phyloP scores from a whole-genome alignment of 2,113 vertebrate species.

The Spilogale gracilis region DNA sequence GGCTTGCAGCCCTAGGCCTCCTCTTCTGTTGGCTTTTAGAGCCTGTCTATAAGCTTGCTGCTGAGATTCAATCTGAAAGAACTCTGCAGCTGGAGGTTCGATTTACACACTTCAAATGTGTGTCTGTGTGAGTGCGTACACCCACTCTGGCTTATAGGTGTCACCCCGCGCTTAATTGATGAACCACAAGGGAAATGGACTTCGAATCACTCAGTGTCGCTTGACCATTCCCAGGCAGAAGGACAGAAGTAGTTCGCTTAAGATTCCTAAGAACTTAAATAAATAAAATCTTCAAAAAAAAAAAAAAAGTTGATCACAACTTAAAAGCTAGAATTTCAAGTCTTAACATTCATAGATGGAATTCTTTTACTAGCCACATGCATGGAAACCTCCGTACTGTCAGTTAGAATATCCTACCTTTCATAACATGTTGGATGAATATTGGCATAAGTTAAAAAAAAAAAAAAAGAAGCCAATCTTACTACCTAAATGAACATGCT shows the following conservation, averaged over 20 bases:
- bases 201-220: neutral
- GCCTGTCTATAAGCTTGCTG: neutral
- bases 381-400: neutral
- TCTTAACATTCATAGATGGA: neutral
- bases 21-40: neutral
- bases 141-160: neutral
- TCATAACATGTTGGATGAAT: neutral
- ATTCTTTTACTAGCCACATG: neutral
- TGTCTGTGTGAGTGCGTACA: neutral
- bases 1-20: neutral
- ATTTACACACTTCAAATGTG: neutral
- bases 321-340: neutral
- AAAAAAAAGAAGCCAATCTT: neutral
- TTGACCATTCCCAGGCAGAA: neutral
- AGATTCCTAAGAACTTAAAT: neutral
- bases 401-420: neutral
- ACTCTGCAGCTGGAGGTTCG: neutral
- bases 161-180: neutral
- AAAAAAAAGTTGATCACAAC: neutral
- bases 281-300: neutral
- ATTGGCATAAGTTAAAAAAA: neutral
- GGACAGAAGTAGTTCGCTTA: neutral
- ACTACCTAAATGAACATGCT: neutral
- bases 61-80: neutral
- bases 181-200: neutral